These are phyloP conservation scores for Agrotis clavis DNA, from an alignment of 2,888 invertebrate genomes.

Conservation along the genomic window DNA sequence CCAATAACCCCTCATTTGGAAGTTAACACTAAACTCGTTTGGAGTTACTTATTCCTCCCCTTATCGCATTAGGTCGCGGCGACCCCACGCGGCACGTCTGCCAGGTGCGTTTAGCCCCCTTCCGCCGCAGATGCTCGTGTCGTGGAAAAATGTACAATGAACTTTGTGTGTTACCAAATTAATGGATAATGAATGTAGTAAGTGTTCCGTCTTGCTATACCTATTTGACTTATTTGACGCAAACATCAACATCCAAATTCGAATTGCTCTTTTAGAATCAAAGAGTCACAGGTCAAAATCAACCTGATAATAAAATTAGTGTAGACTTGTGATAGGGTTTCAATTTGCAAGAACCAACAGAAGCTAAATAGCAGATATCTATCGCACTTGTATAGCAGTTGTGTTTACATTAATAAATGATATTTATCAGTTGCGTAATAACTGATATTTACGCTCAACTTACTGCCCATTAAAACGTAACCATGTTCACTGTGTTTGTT, in stretches of 20 bases:
- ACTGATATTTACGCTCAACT: slow-evolving; percentile 39
- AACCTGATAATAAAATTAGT: background rate
- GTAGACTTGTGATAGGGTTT: slow-evolving; percentile 13
- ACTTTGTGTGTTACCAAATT: slow-evolving; percentile 61
- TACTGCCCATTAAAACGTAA: slow-evolving; percentile 47
- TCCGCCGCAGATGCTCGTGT: slow-evolving; percentile 80
- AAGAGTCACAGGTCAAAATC: slow-evolving; percentile 9
- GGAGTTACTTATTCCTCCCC: slow-evolving; percentile 74
- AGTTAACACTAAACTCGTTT: slow-evolving; percentile 79
- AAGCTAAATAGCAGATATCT: slow-evolving; percentile 21
- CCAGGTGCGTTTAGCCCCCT: slow-evolving; percentile 85
- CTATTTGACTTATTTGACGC: slow-evolving; percentile 5
- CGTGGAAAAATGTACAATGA: slow-evolving; percentile 68
- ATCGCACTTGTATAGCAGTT: background rate
- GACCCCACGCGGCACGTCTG: slow-evolving; percentile 81
- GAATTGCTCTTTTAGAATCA: background rate
- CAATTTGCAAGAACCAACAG: slow-evolving; percentile 5
- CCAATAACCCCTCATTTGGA: slow-evolving; percentile 75
- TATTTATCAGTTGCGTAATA: slow-evolving; percentile 40
- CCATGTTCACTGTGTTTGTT: slow-evolving; percentile 34
- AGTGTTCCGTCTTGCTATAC: slow-evolving; percentile 14
- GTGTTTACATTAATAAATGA: slow-evolving; percentile 18
- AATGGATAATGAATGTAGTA: slow-evolving; percentile 27
- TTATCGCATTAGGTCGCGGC: slow-evolving; percentile 76
- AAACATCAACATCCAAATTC: background rate